Conservation (phyloP, 2,113 vertebrate genomes). For the Axis porcinus region DNA sequence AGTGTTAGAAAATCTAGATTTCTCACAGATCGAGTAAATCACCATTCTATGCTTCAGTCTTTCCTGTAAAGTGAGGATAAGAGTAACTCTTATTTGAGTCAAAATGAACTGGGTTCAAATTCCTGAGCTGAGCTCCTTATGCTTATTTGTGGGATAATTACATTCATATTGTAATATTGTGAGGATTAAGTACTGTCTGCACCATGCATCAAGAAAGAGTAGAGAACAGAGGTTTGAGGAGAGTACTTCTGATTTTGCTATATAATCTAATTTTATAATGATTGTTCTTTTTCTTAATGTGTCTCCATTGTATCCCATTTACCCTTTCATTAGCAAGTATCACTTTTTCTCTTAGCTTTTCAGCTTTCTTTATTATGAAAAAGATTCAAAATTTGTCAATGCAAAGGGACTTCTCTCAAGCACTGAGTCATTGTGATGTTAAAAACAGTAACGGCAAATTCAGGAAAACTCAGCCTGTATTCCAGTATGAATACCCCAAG, state of each 20-base stretch:
- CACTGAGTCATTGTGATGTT: neutral
- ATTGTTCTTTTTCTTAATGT: neutral
- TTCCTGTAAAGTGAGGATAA: neutral
- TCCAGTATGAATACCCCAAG: neutral
- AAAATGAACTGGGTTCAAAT: neutral
- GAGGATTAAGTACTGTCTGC: neutral
- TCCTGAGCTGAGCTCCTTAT: neutral
- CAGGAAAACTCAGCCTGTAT: neutral
- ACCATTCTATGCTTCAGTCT: neutral
- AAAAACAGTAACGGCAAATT: neutral
- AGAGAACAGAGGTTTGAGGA: neutral
- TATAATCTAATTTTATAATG: neutral
- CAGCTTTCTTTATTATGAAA: neutral
- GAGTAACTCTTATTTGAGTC: neutral
- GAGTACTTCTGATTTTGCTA: neutral
- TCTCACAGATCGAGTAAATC: neutral
- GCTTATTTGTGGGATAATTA: neutral
- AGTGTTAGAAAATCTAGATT: neutral
- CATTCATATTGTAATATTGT: neutral
- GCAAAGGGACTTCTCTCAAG: neutral
- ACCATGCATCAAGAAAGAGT: neutral
- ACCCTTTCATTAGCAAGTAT: neutral
- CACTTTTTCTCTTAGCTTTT: neutral
- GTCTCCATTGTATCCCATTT: neutral
- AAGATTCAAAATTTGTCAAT: neutral